Conservation (phyloP, 2,888 invertebrate species). For the Agriotes lineatus region DNA sequence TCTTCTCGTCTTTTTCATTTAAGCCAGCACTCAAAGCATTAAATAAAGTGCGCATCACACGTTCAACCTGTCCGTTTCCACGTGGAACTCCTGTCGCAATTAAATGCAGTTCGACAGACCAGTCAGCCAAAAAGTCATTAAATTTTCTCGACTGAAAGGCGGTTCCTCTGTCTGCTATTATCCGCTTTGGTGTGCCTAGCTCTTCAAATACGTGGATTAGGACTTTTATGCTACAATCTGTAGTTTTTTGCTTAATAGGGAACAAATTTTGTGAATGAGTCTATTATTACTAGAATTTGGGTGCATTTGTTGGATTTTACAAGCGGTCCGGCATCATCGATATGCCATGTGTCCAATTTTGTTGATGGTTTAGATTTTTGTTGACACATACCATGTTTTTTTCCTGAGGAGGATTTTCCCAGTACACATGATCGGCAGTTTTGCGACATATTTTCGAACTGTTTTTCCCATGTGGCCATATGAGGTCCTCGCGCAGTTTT, state of each 20-base stretch:
- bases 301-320: neutral
- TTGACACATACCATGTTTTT: neutral
- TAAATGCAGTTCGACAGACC: no score
- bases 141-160: no score
- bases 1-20: no score
- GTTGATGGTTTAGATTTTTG: no score
- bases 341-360: neutral
- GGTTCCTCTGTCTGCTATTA: neutral
- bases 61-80: no score
- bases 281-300: neutral
- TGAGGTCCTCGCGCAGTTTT: neutral
- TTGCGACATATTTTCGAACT: neutral
- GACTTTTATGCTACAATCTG: neutral
- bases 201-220: neutral
- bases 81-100: no score
- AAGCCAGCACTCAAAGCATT: no score
- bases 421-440: neutral
- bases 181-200: neutral
- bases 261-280: neutral
- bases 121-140: no score
- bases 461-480: neutral
- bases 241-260: neutral
- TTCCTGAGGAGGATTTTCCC: neutral
- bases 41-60: no score
- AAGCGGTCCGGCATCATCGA: neutral